Evolutionary conservation across 2,113 vertebrate species (phyloP).

Genomic region (Callionymus lyra): DNA sequence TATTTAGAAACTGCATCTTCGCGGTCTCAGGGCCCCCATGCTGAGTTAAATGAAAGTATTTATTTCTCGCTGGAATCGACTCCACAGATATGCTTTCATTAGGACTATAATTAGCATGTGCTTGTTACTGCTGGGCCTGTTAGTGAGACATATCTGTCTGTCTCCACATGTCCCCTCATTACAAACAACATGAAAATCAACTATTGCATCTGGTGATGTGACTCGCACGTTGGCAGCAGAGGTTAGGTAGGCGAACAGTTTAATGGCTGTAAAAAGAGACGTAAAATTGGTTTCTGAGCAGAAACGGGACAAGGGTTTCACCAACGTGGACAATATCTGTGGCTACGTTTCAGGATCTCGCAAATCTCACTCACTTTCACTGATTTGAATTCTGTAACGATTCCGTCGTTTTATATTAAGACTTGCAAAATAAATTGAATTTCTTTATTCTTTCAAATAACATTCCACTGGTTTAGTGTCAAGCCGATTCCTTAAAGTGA

Average conservation of each 20-base stretch:
- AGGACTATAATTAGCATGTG: slow-evolving; percentile 63
- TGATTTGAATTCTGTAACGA: no score
- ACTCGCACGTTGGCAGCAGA: slow-evolving; percentile 17
- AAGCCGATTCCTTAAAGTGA: no score
- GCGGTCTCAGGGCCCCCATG: slow-evolving; percentile 39
- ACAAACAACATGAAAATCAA: slow-evolving; percentile 43
- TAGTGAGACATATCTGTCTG: slow-evolving; percentile 41
- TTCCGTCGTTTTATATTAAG: no score
- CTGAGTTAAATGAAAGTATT: slow-evolving; percentile 64
- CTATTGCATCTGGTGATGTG: slow-evolving; percentile 15
- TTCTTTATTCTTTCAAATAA: no score
- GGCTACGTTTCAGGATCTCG: no score
- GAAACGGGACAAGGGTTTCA: no score
- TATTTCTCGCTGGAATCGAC: slow-evolving; percentile 51
- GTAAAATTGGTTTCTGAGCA: slow-evolving; percentile 5
- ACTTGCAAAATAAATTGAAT: no score
- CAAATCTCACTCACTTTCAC: background rate
- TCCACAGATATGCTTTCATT: slow-evolving; percentile 63
- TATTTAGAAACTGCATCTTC: slow-evolving; percentile 60
- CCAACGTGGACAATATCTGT: no score
- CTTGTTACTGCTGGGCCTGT: slow-evolving; percentile 56
- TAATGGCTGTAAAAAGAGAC: slow-evolving; percentile 23
- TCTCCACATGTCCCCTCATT: slow-evolving; percentile 42
- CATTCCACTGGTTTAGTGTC: no score
- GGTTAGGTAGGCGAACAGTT: slow-evolving; percentile 27